Conservation (phyloP, 2,888 invertebrate genomes). For the Tetanocera ferruginea region DNA sequence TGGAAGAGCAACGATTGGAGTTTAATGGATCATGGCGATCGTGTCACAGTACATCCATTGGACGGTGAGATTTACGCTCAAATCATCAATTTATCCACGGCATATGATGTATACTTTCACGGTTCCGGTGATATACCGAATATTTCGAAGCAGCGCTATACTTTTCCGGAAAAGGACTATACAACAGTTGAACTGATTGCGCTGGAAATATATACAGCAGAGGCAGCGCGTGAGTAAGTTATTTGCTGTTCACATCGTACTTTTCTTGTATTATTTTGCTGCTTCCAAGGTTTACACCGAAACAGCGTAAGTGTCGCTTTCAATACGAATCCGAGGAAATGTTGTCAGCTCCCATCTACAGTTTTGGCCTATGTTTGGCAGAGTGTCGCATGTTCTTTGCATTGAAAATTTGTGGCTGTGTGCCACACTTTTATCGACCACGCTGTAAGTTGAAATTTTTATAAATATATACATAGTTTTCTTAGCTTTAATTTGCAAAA, state of each 20-base stretch:
- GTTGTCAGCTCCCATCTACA: conserved; percentile 78
- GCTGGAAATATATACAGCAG: conserved; percentile 74
- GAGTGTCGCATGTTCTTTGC: conserved; percentile 79
- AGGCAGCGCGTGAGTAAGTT: conserved; percentile 72
- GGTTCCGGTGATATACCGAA: conserved; percentile 79
- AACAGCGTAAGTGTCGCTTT: conserved; percentile 79
- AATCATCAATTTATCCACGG: conserved; percentile 78
- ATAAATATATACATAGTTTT: no score
- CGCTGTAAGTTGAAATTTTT: conserved; percentile 71
- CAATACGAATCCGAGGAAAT: conserved; percentile 76
- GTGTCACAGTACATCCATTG: conserved; percentile 76
- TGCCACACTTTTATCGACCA: conserved; percentile 81
- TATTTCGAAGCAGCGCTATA: conserved; percentile 73
- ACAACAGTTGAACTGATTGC: conserved; percentile 75
- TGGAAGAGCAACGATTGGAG: conserved; percentile 75
- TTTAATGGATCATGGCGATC: conserved; percentile 65
- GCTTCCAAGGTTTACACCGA: conserved; percentile 72
- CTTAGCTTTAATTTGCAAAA: neutral
- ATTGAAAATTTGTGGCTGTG: conserved; percentile 76
- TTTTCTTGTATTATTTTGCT: neutral
- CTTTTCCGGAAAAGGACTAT: conserved; percentile 72
- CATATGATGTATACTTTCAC: conserved; percentile 78
- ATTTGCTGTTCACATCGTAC: neutral
- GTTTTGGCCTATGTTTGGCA: conserved; percentile 78
- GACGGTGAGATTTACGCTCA: conserved; percentile 84